phyloP scores from a whole-genome alignment of 2,888 invertebrate species.

The Mimas tiliae region DNA sequence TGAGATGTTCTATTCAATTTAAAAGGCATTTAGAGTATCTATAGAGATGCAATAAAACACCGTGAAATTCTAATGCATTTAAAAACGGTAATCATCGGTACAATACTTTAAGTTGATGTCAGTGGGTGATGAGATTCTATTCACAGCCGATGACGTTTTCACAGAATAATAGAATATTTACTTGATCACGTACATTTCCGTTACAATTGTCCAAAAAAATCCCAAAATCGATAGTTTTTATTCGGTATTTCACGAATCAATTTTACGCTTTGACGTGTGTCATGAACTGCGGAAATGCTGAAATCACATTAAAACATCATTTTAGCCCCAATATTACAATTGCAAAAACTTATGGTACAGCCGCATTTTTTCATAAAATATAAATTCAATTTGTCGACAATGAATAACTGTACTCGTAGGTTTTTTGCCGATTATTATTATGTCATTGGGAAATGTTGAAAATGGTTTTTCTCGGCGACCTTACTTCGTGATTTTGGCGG shows the following conservation, averaged over 20 bases:
- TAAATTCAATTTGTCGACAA: slow-evolving; percentile 12
- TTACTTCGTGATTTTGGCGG: slow-evolving; percentile 61
- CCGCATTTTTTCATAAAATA: slow-evolving; percentile 29
- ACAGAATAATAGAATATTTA: neutral
- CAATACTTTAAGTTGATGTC: neutral
- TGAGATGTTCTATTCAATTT: neutral
- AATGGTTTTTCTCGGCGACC: slow-evolving; percentile 59
- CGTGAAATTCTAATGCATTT: neutral
- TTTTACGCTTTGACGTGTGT: slow-evolving; percentile 8
- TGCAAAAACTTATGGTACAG: neutral
- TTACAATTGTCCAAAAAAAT: slow-evolving; percentile 4
- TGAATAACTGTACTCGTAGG: neutral
- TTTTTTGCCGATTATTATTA: slow-evolving; percentile 37
- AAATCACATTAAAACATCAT: neutral
- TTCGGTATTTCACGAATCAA: neutral
- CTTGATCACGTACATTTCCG: slow-evolving; percentile 9
- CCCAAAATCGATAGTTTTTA: neutral
- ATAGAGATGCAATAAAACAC: neutral
- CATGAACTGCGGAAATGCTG: neutral
- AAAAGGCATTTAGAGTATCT: neutral
- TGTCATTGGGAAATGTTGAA: slow-evolving; percentile 49
- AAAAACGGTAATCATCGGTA: neutral
- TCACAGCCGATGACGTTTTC: neutral
- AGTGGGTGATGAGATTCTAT: slow-evolving; percentile 4
- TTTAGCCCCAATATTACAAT: neutral